Conservation (phyloP, 2,888 invertebrate genomes). For the Poecilus cupreus region DNA sequence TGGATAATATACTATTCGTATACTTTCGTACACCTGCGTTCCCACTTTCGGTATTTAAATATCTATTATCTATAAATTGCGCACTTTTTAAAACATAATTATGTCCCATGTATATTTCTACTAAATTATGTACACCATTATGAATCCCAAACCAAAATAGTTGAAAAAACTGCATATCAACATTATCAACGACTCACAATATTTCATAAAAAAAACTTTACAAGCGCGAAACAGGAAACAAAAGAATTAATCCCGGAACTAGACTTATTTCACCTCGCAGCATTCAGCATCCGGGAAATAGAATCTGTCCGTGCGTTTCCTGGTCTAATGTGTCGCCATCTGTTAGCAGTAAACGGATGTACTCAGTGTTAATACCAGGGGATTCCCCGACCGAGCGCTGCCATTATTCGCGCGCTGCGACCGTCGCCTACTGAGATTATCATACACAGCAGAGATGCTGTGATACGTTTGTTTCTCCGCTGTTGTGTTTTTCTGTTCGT, state of each 20-base stretch:
- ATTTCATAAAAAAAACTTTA: too few species aligned
- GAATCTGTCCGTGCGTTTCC: constrained; percentile 25
- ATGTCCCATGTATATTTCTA: too few species aligned
- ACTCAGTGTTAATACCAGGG: constrained; percentile 48
- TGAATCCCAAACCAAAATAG: too few species aligned
- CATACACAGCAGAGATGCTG: not conserved
- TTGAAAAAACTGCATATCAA: too few species aligned
- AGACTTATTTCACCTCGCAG: not conserved
- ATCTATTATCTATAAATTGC: too few species aligned
- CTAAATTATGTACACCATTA: too few species aligned
- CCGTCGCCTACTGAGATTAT: constrained; percentile 21
- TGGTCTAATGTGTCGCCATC: constrained; percentile 36
- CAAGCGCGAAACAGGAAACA: not conserved
- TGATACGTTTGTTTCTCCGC: constrained; percentile 11
- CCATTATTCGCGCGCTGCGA: constrained; percentile 35
- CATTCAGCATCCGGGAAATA: constrained; percentile 9
- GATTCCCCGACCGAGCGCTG: constrained; percentile 22
- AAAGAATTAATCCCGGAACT: not conserved
- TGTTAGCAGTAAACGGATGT: constrained; percentile 50
- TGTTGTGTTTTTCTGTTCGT: constrained; percentile 5
- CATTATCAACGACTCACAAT: too few species aligned
- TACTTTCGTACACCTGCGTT: too few species aligned
- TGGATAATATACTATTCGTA: too few species aligned
- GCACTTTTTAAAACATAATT: too few species aligned
- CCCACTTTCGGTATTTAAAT: too few species aligned